Percentiles rank a stretch among this genome's conserved stretches.
Evolutionary conservation across 1,140 invertebrate species (phyloP).

Genomic region (Zaprionus tsacasi): DNA sequence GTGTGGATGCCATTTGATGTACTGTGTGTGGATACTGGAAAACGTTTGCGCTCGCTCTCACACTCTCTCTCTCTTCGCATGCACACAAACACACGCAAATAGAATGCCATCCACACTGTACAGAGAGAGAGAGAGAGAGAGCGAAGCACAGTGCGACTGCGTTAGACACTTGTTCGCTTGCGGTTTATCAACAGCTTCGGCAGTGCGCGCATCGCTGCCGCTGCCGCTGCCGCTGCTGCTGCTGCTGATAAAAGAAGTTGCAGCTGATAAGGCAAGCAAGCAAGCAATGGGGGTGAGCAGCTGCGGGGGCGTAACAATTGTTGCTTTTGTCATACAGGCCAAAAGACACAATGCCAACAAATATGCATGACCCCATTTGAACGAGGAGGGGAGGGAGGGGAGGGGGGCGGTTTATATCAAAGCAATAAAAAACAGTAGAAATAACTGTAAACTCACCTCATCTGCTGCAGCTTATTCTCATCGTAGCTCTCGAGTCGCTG

Average conservation of each 20-base stretch:
- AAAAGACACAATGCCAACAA: conserved; percentile 33
- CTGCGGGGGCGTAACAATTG: conserved; percentile 33
- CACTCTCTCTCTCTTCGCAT: conserved; percentile 11
- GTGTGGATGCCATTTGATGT: conserved; percentile 41
- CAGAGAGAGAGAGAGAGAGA: conserved; percentile 1
- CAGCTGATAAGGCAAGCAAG: conserved; percentile 30
- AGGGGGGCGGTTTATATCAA: conserved; percentile 36
- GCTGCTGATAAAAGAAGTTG: conserved; percentile 48
- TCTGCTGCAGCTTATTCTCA: conserved; percentile 62
- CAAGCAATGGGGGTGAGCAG: conserved; percentile 11
- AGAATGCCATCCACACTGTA: conserved; percentile 32
- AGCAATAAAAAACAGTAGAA: conserved; percentile 32
- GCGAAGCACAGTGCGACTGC: conserved; percentile 59
- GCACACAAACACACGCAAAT: conserved; percentile 2
- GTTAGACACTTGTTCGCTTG: conserved; percentile 67
- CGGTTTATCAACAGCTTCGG: conserved; percentile 43
- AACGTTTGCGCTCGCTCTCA: not conserved
- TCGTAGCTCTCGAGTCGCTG: conserved; percentile 76
- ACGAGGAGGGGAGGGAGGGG: not conserved
- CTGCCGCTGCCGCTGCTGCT: conserved; percentile 10
- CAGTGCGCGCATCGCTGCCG: conserved; percentile 1
- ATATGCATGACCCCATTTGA: conserved; percentile 58
- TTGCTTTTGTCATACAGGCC: conserved; percentile 41
- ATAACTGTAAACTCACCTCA: conserved; percentile 62
- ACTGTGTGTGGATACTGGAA: conserved; percentile 68